Evolutionary conservation across 2,797 vertebrate genomes (phyloP).

Genomic region (Enteromius treurensis): DNA sequence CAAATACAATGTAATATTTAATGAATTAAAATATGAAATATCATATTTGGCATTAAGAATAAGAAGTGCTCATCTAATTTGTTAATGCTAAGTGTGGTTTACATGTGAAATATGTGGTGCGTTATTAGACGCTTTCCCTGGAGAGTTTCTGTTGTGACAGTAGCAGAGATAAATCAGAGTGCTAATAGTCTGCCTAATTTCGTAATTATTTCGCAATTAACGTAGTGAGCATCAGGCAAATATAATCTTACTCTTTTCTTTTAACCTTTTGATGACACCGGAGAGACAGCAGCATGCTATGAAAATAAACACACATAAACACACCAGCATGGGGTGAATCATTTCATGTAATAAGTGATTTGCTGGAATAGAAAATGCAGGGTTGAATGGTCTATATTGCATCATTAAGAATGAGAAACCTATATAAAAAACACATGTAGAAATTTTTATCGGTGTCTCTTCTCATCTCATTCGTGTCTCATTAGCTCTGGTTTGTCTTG

Average conservation of each 20-base stretch:
- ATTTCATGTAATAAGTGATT: background rate
- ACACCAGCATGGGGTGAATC: background rate
- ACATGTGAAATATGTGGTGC: slow-evolving; percentile 15
- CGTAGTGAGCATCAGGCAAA: slow-evolving; percentile 7
- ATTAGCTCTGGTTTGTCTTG: slow-evolving; percentile 54
- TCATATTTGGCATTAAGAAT: background rate
- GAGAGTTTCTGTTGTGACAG: slow-evolving; percentile 29
- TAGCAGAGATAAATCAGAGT: slow-evolving; percentile 36
- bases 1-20: background rate
- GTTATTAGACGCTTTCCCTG: slow-evolving; percentile 5
- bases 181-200: slow-evolving; percentile 45
- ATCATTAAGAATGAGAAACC: background rate
- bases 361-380: background rate
- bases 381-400: background rate
- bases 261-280: slow-evolving; percentile 35
- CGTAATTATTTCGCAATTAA: slow-evolving; percentile 34
- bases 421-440: background rate
- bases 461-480: slow-evolving; percentile 53
- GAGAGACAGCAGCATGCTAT: slow-evolving; percentile 4
- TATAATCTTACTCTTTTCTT: slow-evolving; percentile 19
- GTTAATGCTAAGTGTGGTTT: slow-evolving; percentile 23
- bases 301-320: slow-evolving; percentile 20
- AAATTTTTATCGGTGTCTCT: slow-evolving; percentile 9
- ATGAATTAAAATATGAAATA: background rate
- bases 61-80: background rate